Base-by-base conservation (phyloP, 2,888 invertebrate genomes). In the Loripinus fragilis region DNA sequence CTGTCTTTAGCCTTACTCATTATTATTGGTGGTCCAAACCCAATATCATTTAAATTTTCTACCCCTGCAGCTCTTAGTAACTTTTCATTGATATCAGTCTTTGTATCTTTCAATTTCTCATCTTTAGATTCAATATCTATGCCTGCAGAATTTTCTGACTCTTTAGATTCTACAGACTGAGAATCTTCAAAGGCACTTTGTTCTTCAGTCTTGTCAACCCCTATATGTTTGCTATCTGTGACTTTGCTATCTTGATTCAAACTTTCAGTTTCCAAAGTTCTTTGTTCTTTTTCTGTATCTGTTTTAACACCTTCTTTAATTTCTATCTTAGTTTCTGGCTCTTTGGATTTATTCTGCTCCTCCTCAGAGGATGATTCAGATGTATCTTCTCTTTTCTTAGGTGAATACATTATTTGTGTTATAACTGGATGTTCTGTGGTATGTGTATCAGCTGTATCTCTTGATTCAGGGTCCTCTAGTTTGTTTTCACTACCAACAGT, bases 401-500 rank as follows among this genome's bases (percentile, higher is more conserved):
- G 81, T 38, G 84, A 81, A 28, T 85, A 81, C 81, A 80, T 85
- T 20, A 83, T 1, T 15, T 70, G 70, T 64, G 71, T 71, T n/a
- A 81, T 81, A 8, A 60, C 69, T 41, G 80, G 69, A 28, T 77
- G 70, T 50, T 73, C 70, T 23, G 69, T 67, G 2, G 60, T 52
- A 25, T 71, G 42, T 35, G 28, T 60, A 42, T 68, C 33, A 17
- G 15, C 5, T 12, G 60, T 33, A 33, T 3, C 2, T 52, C 70
- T 41, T 2, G 72, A 68, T 38, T 75, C 75, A 70, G 17, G 45
- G 8, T n/a, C 25, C 8, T 65, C 25, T 50, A 41, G 12, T 33
- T 38, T 65, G 8, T 71, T 50, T 64, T 38, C 48, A 30, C 64
- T 42, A 28, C 72, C 74, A 68, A 55, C 50, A 25, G 41, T 42